These are phyloP conservation scores for Uropetala carovei DNA, from an alignment of 2,888 invertebrate species.

Conservation along the genomic window DNA sequence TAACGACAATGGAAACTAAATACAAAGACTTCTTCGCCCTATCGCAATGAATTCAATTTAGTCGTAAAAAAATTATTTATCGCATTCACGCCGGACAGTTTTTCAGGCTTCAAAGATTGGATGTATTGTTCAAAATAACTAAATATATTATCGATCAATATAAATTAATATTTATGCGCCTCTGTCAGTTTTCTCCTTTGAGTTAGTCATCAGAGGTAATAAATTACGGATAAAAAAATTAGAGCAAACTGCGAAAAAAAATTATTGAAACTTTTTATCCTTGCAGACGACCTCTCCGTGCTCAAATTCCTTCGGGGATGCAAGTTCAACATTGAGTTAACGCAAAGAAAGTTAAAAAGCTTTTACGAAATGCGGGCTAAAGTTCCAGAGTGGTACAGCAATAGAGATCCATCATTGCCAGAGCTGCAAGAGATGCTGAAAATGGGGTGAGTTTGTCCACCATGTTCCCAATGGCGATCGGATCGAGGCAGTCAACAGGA, in stretches of 20 bases:
- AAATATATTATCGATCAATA: no score
- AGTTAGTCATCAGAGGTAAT: background rate
- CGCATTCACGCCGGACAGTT: no score
- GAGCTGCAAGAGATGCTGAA: constrained; percentile 79
- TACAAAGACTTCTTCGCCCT: no score
- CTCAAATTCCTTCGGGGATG: constrained; percentile 79
- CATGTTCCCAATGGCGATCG: background rate
- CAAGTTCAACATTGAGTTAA: constrained; percentile 79
- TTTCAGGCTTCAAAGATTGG: no score
- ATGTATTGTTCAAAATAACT: no score
- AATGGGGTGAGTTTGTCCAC: constrained; percentile 74
- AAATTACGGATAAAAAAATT: background rate
- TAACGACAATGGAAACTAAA: no score
- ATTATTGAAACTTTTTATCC: background rate
- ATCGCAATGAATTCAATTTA: no score
- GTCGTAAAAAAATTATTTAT: no score
- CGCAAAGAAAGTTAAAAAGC: constrained; percentile 79
- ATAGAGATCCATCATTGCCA: constrained; percentile 79
- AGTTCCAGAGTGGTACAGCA: constrained; percentile 80
- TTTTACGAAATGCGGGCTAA: constrained; percentile 79
- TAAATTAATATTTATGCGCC: no score
- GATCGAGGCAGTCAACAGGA: background rate
- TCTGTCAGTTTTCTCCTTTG: no score
- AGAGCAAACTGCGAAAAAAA: background rate
- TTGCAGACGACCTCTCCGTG: constrained; percentile 76